These are phyloP conservation scores for Sparidentex hasta DNA, from an alignment of 2,797 vertebrate species.

Conservation along the genomic window DNA sequence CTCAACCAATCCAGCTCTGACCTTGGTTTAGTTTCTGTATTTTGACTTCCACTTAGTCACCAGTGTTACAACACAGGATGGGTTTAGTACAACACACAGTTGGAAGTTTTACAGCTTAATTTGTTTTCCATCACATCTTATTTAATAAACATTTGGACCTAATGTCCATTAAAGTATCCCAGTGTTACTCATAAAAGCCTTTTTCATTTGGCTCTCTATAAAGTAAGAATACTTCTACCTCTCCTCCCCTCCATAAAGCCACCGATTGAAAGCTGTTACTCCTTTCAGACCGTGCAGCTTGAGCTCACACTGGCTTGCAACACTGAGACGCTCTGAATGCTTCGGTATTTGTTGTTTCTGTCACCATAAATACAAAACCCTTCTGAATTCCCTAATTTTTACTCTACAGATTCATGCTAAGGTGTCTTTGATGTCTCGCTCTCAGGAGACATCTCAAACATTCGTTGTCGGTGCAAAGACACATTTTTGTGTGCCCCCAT, in stretches of 20 bases:
- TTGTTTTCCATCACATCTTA: slow-evolving; percentile 1
- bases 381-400: background rate
- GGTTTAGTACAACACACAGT: background rate
- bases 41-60: background rate
- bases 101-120: background rate
- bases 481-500: background rate
- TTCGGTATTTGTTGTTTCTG: slow-evolving; percentile 24
- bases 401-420: slow-evolving; percentile 8
- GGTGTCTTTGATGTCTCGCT: background rate
- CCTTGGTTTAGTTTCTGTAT: slow-evolving; percentile 10
- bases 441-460: slow-evolving; percentile 2
- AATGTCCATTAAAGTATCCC: background rate
- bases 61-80: slow-evolving; percentile 2
- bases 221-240: background rate
- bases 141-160: slow-evolving; percentile 7
- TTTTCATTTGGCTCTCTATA: background rate
- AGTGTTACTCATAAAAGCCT: background rate
- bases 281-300: background rate
- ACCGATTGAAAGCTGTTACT: background rate
- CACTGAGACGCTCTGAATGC: slow-evolving; percentile 1
- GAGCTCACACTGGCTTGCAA: background rate
- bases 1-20: background rate
- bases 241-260: background rate
- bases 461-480: background rate
- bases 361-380: slow-evolving; percentile 15